These are phyloP conservation scores for Phyllostomus hastatus DNA, from an alignment of 2,113 vertebrate genomes.

Conservation along the genomic window DNA sequence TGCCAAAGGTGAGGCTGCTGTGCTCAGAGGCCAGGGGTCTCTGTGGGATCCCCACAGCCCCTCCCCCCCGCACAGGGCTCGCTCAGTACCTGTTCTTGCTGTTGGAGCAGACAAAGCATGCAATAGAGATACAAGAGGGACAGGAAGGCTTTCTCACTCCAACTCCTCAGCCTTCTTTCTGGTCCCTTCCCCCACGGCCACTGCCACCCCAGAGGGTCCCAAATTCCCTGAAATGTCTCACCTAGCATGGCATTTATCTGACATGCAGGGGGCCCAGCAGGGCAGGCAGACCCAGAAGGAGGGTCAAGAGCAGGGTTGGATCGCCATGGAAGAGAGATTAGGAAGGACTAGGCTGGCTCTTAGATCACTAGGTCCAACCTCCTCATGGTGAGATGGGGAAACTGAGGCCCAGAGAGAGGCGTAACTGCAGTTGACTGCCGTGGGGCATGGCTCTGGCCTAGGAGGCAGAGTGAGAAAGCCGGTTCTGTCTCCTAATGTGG, in stretches of 20 bases:
- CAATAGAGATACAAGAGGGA: background rate
- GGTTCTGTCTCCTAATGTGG: background rate
- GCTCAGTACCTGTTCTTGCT: background rate
- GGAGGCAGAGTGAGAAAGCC: background rate
- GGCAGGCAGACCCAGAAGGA: background rate
- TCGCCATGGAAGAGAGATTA: background rate
- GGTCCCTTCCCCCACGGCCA: background rate
- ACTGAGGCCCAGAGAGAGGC: background rate
- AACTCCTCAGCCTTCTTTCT: background rate
- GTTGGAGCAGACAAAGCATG: background rate
- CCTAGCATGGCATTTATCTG: background rate
- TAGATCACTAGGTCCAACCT: background rate
- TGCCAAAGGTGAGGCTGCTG: background rate
- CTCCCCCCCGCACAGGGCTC: background rate
- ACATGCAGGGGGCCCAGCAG: background rate
- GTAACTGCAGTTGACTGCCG: background rate
- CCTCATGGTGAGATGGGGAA: background rate
- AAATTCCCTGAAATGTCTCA: background rate
- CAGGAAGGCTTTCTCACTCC: background rate
- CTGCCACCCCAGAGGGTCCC: background rate
- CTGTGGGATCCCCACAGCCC: background rate
- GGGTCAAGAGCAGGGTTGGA: background rate
- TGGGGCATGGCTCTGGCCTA: background rate
- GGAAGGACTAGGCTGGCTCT: background rate
- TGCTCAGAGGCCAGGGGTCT: background rate